phyloP scores from a whole-genome alignment of 2,888 invertebrate genomes.

The Cryptus armator region DNA sequence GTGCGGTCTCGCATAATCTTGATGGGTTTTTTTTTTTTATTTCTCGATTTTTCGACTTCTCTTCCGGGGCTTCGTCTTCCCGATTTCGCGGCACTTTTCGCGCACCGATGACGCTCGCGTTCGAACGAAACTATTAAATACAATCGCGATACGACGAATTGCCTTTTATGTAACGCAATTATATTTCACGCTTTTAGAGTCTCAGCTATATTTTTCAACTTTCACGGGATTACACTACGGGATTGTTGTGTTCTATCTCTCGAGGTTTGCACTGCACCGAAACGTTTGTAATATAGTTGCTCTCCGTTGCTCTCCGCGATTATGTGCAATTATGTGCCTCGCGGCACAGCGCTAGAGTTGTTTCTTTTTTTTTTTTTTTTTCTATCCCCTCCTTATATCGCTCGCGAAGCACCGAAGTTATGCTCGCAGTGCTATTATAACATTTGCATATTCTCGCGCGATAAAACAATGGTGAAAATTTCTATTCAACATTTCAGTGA shows the following conservation, averaged over 20 bases:
- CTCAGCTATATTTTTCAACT: constrained; percentile 38
- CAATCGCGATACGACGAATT: constrained; percentile 26
- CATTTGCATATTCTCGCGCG: constrained; percentile 27
- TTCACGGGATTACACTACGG: constrained; percentile 27
- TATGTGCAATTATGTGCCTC: constrained; percentile 54
- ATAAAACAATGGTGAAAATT: constrained; percentile 53
- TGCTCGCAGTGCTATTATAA: background rate
- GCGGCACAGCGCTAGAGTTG: constrained; percentile 11
- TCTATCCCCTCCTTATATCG: background rate
- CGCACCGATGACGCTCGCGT: constrained; percentile 57
- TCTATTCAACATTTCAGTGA: background rate
- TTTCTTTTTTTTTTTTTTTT: constrained; percentile 6
- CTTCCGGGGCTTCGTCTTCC: background rate
- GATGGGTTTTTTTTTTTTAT: constrained; percentile 18
- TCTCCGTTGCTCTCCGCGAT: constrained; percentile 11
- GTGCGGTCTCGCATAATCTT: background rate
- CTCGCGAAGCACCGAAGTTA: background rate
- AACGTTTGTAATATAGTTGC: background rate
- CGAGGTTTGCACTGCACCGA: background rate
- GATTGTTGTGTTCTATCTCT: background rate
- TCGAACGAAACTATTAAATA: constrained; percentile 52
- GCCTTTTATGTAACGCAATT: constrained; percentile 63
- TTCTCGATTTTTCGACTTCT: constrained; percentile 12
- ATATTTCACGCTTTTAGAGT: constrained; percentile 55
- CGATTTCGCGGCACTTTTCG: constrained; percentile 45